Conservation (phyloP, 37 sponge, comb jelly and placozoan genomes). For the Oopsacas minuta region DNA sequence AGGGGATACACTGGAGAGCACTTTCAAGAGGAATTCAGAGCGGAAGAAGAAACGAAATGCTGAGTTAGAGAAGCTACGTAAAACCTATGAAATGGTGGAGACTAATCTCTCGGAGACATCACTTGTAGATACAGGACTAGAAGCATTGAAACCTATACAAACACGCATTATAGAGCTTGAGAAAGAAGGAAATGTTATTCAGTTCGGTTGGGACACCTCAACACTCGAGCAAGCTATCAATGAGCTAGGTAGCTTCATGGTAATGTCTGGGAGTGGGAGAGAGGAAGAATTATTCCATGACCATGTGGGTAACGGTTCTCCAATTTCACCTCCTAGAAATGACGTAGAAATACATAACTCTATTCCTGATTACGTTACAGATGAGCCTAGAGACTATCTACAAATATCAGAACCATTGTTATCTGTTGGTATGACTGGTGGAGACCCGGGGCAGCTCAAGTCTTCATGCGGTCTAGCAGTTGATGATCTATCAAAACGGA, state of each 20-base stretch:
- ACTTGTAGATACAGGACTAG: neutral
- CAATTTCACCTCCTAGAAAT: neutral
- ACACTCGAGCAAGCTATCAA: neutral
- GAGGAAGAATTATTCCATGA: neutral
- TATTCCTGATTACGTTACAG: neutral
- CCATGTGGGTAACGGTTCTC: neutral
- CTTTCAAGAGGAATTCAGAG: neutral
- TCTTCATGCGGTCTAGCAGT: neutral
- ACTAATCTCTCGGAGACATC: neutral
- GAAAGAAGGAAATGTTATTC: neutral
- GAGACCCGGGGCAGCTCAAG: conserved; percentile 1
- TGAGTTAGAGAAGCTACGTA: neutral
- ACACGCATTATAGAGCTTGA: neutral
- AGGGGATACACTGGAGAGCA: neutral
- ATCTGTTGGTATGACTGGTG: neutral
- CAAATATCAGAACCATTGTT: neutral
- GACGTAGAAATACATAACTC: neutral
- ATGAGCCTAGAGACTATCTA: neutral
- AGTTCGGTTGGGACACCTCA: conserved; percentile 3
- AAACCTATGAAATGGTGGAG: neutral
- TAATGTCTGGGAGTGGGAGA: neutral
- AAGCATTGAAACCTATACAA: neutral
- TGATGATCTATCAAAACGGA: neutral
- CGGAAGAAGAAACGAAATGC: neutral
- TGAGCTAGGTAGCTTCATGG: neutral